phyloP scores from a whole-genome alignment of 1,140 invertebrate genomes.

The Penaeus chinensis region DNA sequence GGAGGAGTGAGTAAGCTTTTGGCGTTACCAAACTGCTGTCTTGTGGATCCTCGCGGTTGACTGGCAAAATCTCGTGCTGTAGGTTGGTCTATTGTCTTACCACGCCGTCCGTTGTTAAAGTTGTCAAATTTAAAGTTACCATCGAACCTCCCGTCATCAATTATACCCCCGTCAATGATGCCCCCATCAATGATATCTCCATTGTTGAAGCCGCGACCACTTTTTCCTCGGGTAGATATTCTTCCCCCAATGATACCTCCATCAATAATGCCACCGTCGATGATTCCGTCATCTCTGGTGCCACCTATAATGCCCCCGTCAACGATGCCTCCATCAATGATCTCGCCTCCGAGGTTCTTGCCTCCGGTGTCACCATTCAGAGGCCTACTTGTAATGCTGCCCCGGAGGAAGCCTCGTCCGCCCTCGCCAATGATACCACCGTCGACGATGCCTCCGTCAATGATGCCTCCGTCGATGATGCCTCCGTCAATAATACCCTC shows the following conservation, averaged over 20 bases:
- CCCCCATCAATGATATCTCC: neutral
- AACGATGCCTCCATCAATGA: neutral
- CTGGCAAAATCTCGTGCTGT: too few species aligned
- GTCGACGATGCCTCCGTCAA: neutral
- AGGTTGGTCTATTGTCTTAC: neutral
- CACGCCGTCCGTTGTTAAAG: neutral
- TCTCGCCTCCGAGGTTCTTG: too few species aligned
- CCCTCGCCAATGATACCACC: neutral
- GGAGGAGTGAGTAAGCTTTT: too few species aligned
- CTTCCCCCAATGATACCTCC: neutral
- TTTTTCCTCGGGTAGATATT: neutral
- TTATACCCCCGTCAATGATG: conserved; percentile 8
- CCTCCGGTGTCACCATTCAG: too few species aligned
- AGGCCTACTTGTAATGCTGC: too few species aligned
- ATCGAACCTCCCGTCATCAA: neutral
- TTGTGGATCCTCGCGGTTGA: too few species aligned
- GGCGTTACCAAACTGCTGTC: too few species aligned
- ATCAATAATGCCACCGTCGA: conserved; percentile 1
- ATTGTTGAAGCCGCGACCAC: neutral
- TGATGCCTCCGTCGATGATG: neutral
- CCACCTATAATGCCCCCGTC: neutral
- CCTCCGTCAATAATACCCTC: neutral
- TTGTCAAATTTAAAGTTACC: neutral
- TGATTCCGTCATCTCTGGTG: conserved; percentile 18
- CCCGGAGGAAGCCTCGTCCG: too few species aligned